Percentiles rank a stretch among this genome's conserved stretches.
Conservation (phyloP, 2,888 invertebrate genomes). For the Agrochola circellaris region DNA sequence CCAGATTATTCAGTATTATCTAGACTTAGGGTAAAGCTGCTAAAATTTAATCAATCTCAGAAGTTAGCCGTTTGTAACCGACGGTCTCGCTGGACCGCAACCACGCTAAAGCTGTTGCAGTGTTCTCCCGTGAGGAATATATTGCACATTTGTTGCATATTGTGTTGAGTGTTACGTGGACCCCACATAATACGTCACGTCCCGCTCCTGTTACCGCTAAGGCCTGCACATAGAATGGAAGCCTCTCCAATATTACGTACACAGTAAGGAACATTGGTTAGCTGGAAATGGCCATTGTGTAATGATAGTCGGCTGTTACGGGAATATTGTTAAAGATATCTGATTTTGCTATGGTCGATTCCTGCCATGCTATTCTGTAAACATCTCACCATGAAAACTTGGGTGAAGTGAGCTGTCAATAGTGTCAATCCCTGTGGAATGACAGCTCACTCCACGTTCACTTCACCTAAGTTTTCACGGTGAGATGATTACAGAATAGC, state of each 20-base stretch:
- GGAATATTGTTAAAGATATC: conserved; percentile 9
- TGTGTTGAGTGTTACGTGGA: conserved; percentile 74
- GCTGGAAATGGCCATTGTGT: conserved; percentile 69
- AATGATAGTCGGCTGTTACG: not conserved
- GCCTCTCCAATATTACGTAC: conserved; percentile 74
- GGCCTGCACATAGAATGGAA: conserved; percentile 75
- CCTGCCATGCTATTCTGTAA: no score
- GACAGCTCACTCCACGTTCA: no score
- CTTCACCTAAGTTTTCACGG: no score
- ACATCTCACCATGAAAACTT: no score
- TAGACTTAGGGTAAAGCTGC: conserved; percentile 24
- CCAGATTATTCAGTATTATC: conserved; percentile 24
- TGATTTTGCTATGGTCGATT: not conserved
- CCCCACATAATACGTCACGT: conserved; percentile 81
- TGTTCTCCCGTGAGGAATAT: conserved; percentile 63
- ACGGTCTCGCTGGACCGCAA: conserved; percentile 50
- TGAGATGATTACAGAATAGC: no score
- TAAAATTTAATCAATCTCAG: conserved; percentile 62
- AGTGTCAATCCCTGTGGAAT: no score
- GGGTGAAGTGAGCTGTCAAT: no score
- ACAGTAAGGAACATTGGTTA: conserved; percentile 54
- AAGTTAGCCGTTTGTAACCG: conserved; percentile 54
- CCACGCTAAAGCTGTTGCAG: conserved; percentile 55
- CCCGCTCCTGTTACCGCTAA: conserved; percentile 71
- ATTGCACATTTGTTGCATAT: conserved; percentile 79